Evolutionary conservation across 2,113 vertebrate species (phyloP).

Genomic region (Urocolius indicus): DNA sequence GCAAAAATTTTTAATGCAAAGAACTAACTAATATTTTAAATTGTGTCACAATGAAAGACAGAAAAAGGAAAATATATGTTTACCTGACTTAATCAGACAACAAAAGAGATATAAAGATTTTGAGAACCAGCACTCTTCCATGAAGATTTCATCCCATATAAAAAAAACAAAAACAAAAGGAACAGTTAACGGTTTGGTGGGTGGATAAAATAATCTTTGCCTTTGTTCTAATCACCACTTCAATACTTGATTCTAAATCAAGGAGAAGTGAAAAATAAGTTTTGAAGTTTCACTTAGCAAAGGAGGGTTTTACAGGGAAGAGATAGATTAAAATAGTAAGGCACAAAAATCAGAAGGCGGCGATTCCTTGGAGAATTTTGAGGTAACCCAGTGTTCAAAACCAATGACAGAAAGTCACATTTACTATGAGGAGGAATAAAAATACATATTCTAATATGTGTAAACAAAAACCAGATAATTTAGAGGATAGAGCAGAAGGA

Average conservation of each 20-base stretch:
- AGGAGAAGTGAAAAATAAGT: background rate
- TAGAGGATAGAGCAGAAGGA: background rate
- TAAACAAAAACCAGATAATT: background rate
- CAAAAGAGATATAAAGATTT: background rate
- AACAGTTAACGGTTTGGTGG: background rate
- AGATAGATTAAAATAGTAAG: background rate
- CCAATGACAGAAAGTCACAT: background rate
- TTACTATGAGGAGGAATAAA: background rate
- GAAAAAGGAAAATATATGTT: background rate
- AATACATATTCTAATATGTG: background rate
- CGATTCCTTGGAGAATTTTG: background rate
- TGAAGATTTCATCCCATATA: background rate
- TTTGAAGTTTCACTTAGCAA: background rate
- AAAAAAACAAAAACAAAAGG: conserved; percentile 1
- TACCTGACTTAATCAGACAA: background rate
- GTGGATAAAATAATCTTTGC: background rate
- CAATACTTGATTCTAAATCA: background rate
- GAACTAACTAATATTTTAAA: background rate
- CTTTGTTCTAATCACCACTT: background rate
- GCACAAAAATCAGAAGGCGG: background rate
- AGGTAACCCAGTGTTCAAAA: background rate
- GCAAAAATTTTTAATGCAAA: background rate
- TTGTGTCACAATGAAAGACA: background rate
- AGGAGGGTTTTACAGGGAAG: background rate
- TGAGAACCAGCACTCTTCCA: background rate